Conservation (phyloP, 2,113 vertebrate species). For the Daphoenositta chrysoptera region DNA sequence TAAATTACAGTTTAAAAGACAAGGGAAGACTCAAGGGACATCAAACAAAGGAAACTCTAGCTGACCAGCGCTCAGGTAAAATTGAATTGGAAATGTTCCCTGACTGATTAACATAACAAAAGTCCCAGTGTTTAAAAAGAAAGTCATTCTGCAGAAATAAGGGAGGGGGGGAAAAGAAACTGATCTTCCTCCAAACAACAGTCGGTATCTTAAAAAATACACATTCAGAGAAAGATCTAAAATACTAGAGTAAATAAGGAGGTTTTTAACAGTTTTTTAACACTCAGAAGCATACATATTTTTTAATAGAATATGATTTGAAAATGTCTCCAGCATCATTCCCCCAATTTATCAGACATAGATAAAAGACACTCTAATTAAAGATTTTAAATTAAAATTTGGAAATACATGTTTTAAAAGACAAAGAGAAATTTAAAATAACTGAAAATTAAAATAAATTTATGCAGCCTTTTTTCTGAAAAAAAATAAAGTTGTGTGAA, state of each 20-base stretch:
- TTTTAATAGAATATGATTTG: neutral
- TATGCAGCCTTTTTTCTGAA: neutral
- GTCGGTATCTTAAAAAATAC: conserved; percentile 51
- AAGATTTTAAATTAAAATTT: neutral
- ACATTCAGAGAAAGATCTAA: conserved; percentile 9
- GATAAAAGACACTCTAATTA: neutral
- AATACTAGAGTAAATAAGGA: neutral
- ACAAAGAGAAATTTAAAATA: neutral
- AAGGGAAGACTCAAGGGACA: conserved; percentile 85
- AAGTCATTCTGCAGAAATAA: conserved; percentile 90
- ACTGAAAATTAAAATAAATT: neutral
- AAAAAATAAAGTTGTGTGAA: neutral
- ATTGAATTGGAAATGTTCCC: conserved; percentile 99
- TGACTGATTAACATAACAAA: conserved; percentile 98
- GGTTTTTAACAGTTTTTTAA: neutral
- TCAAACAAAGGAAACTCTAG: conserved; percentile 87
- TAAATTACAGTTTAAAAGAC: conserved; percentile 94
- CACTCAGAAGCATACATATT: neutral
- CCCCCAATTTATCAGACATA: neutral
- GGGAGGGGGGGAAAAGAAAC: conserved; percentile 72
- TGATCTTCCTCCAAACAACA: conserved; percentile 67
- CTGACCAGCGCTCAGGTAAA: conserved; percentile 98
- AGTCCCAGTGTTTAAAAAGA: conserved; percentile 88
- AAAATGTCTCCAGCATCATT: neutral
- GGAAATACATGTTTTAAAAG: neutral